A percentile compares a stretch with the other conserved stretches of the same genome.
These are phyloP conservation scores for Melitaea cinxia DNA, from an alignment of 1,140 invertebrate genomes.

Conservation along the genomic window DNA sequence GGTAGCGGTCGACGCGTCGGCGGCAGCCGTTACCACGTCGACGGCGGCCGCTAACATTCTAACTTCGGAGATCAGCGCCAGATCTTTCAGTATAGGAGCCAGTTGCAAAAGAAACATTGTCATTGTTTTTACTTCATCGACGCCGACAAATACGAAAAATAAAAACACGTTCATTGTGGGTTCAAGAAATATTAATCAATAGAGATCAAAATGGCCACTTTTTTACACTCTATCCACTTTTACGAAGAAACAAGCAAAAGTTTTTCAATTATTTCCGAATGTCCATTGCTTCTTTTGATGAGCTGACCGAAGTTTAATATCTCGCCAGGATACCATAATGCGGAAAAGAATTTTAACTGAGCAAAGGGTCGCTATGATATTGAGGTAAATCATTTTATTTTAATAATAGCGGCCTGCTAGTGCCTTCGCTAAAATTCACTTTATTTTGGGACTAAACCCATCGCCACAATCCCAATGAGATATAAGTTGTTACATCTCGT, in stretches of 20 bases:
- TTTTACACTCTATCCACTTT: slow-evolving; percentile 7
- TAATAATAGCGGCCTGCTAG: no score
- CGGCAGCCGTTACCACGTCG: no score
- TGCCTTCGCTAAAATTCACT: no score
- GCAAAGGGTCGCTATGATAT: slow-evolving; percentile 32
- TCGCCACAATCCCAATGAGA: no score
- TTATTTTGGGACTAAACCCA: no score
- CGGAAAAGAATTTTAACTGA: slow-evolving; percentile 30
- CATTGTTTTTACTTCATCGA: slow-evolving; percentile 3
- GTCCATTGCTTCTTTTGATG: slow-evolving; percentile 31
- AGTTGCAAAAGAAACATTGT: not conserved
- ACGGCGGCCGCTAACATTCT: no score
- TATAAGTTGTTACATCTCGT: no score
- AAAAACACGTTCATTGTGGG: slow-evolving; percentile 11
- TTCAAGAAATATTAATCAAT: slow-evolving; percentile 10
- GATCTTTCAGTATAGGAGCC: no score
- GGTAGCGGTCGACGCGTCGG: no score
- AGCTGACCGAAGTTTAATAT: slow-evolving; percentile 22
- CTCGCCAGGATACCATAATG: slow-evolving; percentile 30
- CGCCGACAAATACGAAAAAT: slow-evolving; percentile 10
- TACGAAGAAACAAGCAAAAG: slow-evolving; percentile 14
- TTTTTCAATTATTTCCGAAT: slow-evolving; percentile 34
- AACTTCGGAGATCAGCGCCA: no score
- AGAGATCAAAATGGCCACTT: slow-evolving; percentile 6
- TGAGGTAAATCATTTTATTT: slow-evolving; percentile 32